Evolutionary conservation across 2,113 vertebrate genomes (phyloP), one percentile per base, ranked within the genome.

Genomic region (Cinclus mexicanus): DNA sequence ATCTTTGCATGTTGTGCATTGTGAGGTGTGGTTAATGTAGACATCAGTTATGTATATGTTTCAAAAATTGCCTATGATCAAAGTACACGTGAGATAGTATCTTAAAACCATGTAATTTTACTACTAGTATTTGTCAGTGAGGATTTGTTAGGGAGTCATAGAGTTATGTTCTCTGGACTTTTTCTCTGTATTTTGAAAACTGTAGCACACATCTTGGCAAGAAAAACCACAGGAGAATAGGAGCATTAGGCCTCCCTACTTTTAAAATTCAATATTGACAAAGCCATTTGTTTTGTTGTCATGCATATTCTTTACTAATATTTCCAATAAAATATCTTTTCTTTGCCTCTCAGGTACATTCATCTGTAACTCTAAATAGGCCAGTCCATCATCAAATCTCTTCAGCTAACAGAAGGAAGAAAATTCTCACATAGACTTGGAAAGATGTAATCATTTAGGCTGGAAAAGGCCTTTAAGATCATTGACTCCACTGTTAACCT

Each of bases 401-500:
- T 74, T 10, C 23, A 37, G 11, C 13, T 78, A 65, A 87, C 13
- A 69, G 28, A 78, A 12, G 8, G 7, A 7, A 74, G 12, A 6
- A 18, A 87, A 19, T 3, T 78, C 25, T 25, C 42, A 24, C 16
- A 8, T 1, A 47, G 41, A 29, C 14, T 53, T 84, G 50, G 63
- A 72, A 37, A 59, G 16, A 35, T 21, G 29, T 11, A 84, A 31
- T 74, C 24, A 18, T 42, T 50, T 60, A 44, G 6, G 2, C 42
- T 83, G 57, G 33, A 83, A 76, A 80, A 87, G 14, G 8, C 21
- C 20, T 42, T 42, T 52, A 42, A 74, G 39, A 24, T 22, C 16
- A 28, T 15, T 2, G 0, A 16, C 8, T 78, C 21, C n/a, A 59
- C 12, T 11, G 0, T 68, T 16, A 55, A 35, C 13, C 11, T 31